Evolutionary conservation across 2,113 vertebrate species (phyloP).

Genomic region (Gallinago media): DNA sequence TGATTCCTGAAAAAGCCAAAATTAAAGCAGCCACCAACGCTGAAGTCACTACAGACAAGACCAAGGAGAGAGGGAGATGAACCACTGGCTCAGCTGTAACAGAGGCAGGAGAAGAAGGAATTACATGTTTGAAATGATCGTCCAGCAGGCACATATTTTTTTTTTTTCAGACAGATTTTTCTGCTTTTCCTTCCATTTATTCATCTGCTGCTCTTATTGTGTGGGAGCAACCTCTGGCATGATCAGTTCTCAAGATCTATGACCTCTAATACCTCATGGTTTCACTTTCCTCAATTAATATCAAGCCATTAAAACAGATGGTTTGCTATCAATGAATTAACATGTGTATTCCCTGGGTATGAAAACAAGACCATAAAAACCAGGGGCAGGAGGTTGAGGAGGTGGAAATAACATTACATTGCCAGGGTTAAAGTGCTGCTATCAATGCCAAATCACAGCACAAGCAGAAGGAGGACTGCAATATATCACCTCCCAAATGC

Average conservation of each 20-base stretch:
- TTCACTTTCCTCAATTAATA: slow-evolving; percentile 51
- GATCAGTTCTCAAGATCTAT: not conserved
- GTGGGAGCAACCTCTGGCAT: not conserved
- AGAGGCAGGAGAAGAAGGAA: slow-evolving; percentile 13
- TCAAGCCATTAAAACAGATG: slow-evolving; percentile 25
- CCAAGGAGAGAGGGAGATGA: slow-evolving; percentile 85
- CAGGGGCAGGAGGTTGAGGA: not conserved
- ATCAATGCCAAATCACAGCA: slow-evolving; percentile 28
- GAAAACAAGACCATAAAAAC: slow-evolving; percentile 43
- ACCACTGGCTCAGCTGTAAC: slow-evolving; percentile 79
- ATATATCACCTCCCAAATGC: slow-evolving; percentile 1
- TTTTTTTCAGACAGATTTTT: not conserved
- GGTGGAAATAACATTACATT: slow-evolving; percentile 9
- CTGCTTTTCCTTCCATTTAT: not conserved
- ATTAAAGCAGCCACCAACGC: slow-evolving; percentile 94
- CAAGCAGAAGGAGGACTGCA: not conserved
- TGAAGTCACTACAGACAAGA: slow-evolving; percentile 93
- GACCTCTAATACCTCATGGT: not conserved
- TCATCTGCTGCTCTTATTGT: not conserved
- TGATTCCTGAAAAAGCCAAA: slow-evolving; percentile 94
- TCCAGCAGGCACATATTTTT: not conserved
- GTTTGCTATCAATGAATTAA: slow-evolving; percentile 45
- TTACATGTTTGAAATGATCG: not conserved
- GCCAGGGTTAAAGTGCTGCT: slow-evolving; percentile 31
- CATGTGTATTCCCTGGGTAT: not conserved